Evolutionary conservation across 2,113 vertebrate species (phyloP).

Genomic region (Panthera uncia): DNA sequence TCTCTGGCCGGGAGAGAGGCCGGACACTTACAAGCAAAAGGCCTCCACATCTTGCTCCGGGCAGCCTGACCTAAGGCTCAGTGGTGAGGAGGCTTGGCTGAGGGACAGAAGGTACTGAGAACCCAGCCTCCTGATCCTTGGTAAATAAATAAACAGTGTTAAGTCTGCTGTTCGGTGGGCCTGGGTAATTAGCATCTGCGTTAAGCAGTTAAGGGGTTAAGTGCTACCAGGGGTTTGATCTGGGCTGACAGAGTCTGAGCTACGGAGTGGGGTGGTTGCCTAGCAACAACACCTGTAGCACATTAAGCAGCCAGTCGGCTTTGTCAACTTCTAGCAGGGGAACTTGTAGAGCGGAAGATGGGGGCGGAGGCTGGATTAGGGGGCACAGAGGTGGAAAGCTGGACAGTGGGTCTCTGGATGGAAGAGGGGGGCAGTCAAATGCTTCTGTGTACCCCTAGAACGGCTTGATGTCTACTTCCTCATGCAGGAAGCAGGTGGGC

Average conservation of each 20-base stretch:
- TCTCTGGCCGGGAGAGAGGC: background rate
- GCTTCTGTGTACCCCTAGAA: background rate
- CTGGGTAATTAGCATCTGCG: slow-evolving; percentile 67
- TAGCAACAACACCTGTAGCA: slow-evolving; percentile 81
- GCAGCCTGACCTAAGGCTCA: background rate
- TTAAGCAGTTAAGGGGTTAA: slow-evolving; percentile 76
- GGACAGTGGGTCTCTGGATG: background rate
- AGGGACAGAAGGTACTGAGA: background rate
- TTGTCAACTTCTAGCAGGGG: slow-evolving; percentile 66
- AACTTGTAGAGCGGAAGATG: slow-evolving; percentile 32
- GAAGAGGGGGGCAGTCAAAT: background rate
- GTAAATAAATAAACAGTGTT: background rate
- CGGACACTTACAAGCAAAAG: background rate
- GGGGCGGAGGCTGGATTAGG: background rate
- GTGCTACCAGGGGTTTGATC: slow-evolving; percentile 73
- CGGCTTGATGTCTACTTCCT: background rate
- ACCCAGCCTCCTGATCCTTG: background rate
- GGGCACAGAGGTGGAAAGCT: slow-evolving; percentile 1
- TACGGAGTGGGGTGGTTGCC: slow-evolving; percentile 75
- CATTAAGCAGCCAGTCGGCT: slow-evolving; percentile 76
- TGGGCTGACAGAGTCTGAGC: slow-evolving; percentile 70
- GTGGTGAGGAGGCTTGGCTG: background rate
- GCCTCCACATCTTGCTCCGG: background rate
- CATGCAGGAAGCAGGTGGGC: background rate
- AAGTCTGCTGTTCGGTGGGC: slow-evolving; percentile 44